Base-by-base conservation (phyloP, 2,888 invertebrate genomes). In the Noctua pronuba region DNA sequence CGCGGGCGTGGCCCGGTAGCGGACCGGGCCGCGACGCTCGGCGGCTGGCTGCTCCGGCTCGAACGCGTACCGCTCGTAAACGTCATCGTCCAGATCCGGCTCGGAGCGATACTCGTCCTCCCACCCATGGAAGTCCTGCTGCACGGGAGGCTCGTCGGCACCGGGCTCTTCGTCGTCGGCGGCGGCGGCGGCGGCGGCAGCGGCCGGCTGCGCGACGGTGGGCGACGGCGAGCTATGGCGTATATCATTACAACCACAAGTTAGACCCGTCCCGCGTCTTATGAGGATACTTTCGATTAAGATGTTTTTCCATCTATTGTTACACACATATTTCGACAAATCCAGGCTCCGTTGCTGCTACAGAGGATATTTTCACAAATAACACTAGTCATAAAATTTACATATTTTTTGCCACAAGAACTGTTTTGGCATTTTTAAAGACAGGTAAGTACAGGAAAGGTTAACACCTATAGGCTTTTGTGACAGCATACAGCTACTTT, bases 41-140 rank as follows among this genome's bases (percentile, higher is more conserved):
- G 16, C 49, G 11, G 58, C 7, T 4, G 44, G 67, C 73, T 78
- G 82, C 52, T 67, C 80, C 21, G 35, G 55, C n/a, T 83, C 69
- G 35, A 55, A 74, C n/a, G 52, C 52, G 70, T 41, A 58, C 6
- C 62, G 68, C 28, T 69, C 75, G 55, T 55, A 65, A 1, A 38
- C 77, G 10, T 75, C 83, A 18, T 52, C 68, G 0, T 74, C 70
- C 10, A 35, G 11, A 55, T 82, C 72, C 2, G 52, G 58, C 49
- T 79, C 83, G 11, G 78, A 69, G 18, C 62, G 72, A 16, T 69
- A 55, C 18, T 65, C 75, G 62, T 75, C 72, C 31, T 80, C 73
- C 71, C 84, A 77, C 18, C 58, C 24, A 44, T 10, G 44, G 38
- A n/a, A 41, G n/a, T n/a, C 16, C n/a, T 41, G 38, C 7, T n/a